Conservation (phyloP, 1,140 invertebrate genomes). For the Solenopsis invicta region DNA sequence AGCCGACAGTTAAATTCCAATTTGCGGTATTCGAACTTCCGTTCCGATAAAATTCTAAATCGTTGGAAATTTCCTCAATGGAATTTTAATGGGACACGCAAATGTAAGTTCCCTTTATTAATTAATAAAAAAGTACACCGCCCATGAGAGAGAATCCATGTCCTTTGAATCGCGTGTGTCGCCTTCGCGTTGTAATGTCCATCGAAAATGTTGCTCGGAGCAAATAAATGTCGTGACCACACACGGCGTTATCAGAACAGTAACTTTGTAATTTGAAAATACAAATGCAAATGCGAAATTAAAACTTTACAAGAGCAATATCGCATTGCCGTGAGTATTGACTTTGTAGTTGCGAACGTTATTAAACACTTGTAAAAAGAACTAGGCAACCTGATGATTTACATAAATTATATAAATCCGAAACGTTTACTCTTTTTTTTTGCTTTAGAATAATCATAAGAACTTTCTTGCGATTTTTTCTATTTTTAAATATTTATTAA, state of each 20-base stretch:
- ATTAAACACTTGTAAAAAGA: conserved; percentile 6
- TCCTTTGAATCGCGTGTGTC: not conserved
- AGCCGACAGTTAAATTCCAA: not conserved
- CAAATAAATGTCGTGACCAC: conserved; percentile 3
- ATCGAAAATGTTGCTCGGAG: not conserved
- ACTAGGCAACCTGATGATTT: not conserved
- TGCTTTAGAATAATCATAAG: not conserved
- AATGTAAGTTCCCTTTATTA: not conserved
- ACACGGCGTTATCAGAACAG: not conserved
- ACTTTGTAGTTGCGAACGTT: not conserved
- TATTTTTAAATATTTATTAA: too few species aligned
- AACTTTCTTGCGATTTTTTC: too few species aligned
- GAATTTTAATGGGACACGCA: not conserved
- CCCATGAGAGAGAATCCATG: too few species aligned
- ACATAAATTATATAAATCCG: not conserved
- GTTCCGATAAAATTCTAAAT: not conserved
- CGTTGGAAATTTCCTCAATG: not conserved
- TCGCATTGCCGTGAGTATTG: not conserved
- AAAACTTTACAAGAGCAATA: not conserved
- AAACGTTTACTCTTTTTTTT: not conserved
- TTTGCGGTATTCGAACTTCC: not conserved
- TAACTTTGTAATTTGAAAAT: conserved; percentile 26
- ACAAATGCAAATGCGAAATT: not conserved
- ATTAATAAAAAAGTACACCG: not conserved
- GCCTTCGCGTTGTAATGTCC: not conserved